Evolutionary conservation across 2,113 vertebrate genomes (phyloP).

Genomic region (Seriola aureovittata): DNA sequence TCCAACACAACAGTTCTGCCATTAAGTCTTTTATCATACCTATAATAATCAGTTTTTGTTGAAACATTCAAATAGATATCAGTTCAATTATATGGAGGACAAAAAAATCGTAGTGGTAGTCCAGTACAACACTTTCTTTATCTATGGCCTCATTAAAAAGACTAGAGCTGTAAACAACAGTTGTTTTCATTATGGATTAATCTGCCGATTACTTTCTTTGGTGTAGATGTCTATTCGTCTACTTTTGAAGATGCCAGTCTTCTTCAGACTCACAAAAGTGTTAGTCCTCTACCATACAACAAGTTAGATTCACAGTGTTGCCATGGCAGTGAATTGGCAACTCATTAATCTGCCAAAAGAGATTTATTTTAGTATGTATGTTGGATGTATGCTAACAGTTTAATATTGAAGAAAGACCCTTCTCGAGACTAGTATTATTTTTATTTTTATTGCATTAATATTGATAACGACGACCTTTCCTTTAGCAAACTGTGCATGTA

Average conservation of each 20-base stretch:
- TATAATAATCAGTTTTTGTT: too few species aligned
- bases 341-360: background rate
- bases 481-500: background rate
- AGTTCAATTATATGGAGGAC: too few species aligned
- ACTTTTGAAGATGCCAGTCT: background rate
- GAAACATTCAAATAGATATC: too few species aligned
- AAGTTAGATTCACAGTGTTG: slow-evolving; percentile 31
- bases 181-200: too few species aligned
- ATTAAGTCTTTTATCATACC: too few species aligned
- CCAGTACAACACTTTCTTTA: too few species aligned
- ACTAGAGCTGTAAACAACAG: too few species aligned
- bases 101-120: too few species aligned
- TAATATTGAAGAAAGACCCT: background rate
- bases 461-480: background rate
- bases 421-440: background rate
- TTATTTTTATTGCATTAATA: background rate
- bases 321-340: slow-evolving; percentile 36
- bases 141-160: too few species aligned
- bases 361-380: background rate
- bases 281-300: background rate
- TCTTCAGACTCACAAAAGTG: background rate
- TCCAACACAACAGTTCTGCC: too few species aligned
- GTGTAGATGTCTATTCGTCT: background rate
- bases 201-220: too few species aligned
- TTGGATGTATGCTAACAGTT: background rate